Conservation (phyloP, 2,888 invertebrate species). For the Cheilosia urbana region DNA sequence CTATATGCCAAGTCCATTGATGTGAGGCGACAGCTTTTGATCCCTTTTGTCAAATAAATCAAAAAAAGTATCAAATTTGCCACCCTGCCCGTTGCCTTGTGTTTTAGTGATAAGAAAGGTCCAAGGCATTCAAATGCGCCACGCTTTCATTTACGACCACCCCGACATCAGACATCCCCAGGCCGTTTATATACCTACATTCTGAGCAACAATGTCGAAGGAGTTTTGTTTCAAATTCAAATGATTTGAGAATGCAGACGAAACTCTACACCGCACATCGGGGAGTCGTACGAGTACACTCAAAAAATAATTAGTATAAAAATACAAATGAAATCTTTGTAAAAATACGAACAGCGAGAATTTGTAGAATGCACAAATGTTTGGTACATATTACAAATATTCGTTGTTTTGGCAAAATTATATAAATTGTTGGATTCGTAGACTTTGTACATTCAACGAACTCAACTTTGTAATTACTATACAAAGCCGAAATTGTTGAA, state of each 20-base stretch:
- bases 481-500: too few relatives aligned
- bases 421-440: too few relatives aligned
- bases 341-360: too few relatives aligned
- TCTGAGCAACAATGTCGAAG: slow-evolving; percentile 27
- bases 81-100: not conserved
- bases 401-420: too few relatives aligned
- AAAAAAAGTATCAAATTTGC: slow-evolving; percentile 63
- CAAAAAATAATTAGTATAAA: too few relatives aligned
- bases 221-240: slow-evolving; percentile 68
- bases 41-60: slow-evolving; percentile 66
- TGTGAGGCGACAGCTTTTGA: slow-evolving; percentile 58
- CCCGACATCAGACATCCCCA: slow-evolving; percentile 18
- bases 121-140: slow-evolving; percentile 41
- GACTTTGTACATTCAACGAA: too few relatives aligned
- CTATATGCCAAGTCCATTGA: slow-evolving; percentile 35
- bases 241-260: slow-evolving; percentile 64
- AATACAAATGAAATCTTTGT: too few relatives aligned
- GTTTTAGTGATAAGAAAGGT: slow-evolving; percentile 42
- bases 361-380: too few relatives aligned
- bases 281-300: not conserved
- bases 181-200: slow-evolving; percentile 1
- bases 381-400: too few relatives aligned
- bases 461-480: too few relatives aligned
- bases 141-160: slow-evolving; percentile 3
- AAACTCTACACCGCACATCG: slow-evolving; percentile 52